A percentile compares a stretch with the other conserved stretches of the same genome.
phyloP scores from a whole-genome alignment of 2,113 vertebrate species.

The Microcebus murinus region DNA sequence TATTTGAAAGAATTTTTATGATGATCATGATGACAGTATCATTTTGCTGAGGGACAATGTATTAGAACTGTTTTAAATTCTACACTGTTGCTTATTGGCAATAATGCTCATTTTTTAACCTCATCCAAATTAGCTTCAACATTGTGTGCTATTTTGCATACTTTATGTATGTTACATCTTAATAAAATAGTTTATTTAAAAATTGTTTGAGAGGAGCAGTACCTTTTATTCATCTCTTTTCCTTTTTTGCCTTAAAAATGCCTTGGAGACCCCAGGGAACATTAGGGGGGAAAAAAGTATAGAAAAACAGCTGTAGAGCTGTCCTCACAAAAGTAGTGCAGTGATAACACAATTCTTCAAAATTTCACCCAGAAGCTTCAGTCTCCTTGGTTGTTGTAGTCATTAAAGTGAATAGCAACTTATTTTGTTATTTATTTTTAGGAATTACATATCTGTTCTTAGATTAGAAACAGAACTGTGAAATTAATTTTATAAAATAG shows the following conservation, averaged over 20 bases:
- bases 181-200: conserved; percentile 4
- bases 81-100: neutral
- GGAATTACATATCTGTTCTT: neutral
- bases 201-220: neutral
- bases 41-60: neutral
- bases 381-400: neutral
- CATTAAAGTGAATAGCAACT: neutral
- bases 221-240: neutral
- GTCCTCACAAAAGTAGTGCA: neutral
- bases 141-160: conserved; percentile 11
- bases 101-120: neutral
- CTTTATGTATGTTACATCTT: neutral
- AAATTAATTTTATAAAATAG: conserved; percentile 28
- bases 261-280: neutral
- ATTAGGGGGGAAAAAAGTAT: conserved; percentile 9
- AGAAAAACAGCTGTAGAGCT: conserved; percentile 8
- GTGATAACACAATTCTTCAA: neutral
- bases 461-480: conserved; percentile 24
- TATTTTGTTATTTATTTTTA: conserved; percentile 32
- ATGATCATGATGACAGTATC: neutral
- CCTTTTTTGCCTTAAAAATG: neutral
- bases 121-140: neutral
- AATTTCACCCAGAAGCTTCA: neutral
- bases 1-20: conserved; percentile 35
- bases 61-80: conserved; percentile 26